phyloP scores from a whole-genome alignment of 2,113 vertebrate species.

The Strix uralensis region DNA sequence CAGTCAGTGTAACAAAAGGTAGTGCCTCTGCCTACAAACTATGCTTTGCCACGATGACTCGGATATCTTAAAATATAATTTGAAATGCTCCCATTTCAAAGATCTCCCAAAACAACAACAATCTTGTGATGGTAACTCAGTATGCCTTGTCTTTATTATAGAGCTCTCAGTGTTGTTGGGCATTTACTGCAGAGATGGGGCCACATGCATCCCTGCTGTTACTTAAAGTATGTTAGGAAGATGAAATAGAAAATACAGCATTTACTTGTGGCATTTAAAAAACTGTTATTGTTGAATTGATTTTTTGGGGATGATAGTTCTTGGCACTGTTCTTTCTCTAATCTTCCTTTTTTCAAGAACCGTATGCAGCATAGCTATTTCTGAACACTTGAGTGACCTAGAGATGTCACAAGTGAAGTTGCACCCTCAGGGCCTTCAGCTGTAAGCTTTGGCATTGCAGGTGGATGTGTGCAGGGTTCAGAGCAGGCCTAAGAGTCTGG shows the following conservation, averaged over 20 bases:
- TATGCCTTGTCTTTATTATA: not conserved
- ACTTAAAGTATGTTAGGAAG: not conserved
- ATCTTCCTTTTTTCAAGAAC: not conserved
- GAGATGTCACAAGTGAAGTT: not conserved
- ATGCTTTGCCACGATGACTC: not conserved
- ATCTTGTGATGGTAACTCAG: not conserved
- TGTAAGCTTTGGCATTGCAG: not conserved
- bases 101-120: not conserved
- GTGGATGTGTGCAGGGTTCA: rapidly evolving
- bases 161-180: not conserved
- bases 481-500: not conserved
- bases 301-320: not conserved
- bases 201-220: not conserved
- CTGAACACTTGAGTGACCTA: not conserved
- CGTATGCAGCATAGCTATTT: not conserved
- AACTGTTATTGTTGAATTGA: not conserved
- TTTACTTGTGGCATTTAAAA: not conserved
- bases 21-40: not conserved
- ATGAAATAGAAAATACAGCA: not conserved
- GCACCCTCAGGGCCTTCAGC: not conserved
- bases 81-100: not conserved
- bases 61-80: not conserved
- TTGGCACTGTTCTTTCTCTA: not conserved
- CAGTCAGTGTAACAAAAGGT: not conserved
- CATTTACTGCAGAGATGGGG: not conserved